Percentiles rank a stretch among this genome's conserved stretches.
phyloP scores from a whole-genome alignment of 1,140 invertebrate genomes.

The Nautilus pompilius region DNA sequence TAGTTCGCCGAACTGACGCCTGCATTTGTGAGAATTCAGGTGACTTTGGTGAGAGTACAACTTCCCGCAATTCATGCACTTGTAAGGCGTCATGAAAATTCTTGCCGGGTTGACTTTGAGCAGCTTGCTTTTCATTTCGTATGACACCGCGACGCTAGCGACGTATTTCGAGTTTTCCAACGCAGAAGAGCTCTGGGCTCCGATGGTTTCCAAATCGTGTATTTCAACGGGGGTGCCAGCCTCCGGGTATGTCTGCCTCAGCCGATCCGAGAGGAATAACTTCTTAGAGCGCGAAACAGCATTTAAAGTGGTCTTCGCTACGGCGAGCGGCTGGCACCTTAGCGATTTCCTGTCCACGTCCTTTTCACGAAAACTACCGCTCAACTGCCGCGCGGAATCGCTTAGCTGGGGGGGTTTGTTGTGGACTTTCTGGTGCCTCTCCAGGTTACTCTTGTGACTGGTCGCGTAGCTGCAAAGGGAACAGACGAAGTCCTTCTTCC shows the following conservation, averaged over 20 bases:
- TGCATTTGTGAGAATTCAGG: constrained; percentile 10
- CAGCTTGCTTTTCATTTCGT: not conserved
- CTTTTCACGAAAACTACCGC: not conserved
- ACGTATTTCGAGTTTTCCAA: not conserved
- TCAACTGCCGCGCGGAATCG: not conserved
- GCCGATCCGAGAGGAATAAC: too few relatives aligned
- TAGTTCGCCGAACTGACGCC: not conserved
- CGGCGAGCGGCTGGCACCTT: not conserved
- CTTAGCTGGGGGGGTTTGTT: not conserved
- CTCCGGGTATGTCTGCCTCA: not conserved
- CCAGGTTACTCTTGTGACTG: constrained; percentile 58
- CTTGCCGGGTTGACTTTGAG: not conserved
- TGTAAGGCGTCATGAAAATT: constrained; percentile 13
- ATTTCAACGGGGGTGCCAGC: not conserved
- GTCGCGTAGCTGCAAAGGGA: constrained; percentile 53
- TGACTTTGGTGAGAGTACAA: constrained; percentile 14
- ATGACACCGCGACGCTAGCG: not conserved
- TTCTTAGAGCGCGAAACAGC: not conserved
- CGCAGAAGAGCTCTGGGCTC: not conserved
- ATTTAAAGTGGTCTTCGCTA: not conserved
- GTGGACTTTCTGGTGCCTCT: constrained; percentile 51
- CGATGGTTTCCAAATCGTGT: not conserved
- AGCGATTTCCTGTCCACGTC: not conserved
- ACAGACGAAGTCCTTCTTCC: constrained; percentile 54
- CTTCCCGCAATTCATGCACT: constrained; percentile 13